Evolutionary conservation across 2,888 invertebrate species (phyloP).

Genomic region (Crossocerus cetratus): DNA sequence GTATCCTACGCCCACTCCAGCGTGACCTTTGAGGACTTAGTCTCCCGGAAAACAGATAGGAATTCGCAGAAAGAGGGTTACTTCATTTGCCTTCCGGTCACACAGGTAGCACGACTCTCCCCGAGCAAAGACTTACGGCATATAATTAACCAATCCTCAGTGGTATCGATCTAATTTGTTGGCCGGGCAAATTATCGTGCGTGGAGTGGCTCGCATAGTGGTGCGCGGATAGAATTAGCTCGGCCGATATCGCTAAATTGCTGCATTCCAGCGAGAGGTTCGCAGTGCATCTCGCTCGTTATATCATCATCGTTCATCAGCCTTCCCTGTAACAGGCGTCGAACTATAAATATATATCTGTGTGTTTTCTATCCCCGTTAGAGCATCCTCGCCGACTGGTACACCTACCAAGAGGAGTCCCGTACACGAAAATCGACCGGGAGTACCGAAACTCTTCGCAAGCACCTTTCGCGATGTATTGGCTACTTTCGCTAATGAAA

Average conservation of each 20-base stretch:
- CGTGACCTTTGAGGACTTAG: no score
- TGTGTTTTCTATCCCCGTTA: no score
- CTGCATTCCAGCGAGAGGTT: conserved; percentile 58
- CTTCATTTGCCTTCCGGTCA: no score
- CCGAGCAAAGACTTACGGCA: neutral
- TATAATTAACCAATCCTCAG: conserved; percentile 47
- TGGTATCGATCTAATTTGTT: conserved; percentile 46
- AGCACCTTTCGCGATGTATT: no score
- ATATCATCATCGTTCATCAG: conserved; percentile 60
- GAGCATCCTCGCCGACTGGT: no score
- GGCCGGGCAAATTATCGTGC: conserved; percentile 52
- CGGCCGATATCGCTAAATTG: conserved; percentile 60
- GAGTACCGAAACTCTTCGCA: no score
- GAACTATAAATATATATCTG: conserved; percentile 45
- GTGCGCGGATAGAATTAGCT: conserved; percentile 56
- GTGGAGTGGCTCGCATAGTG: conserved; percentile 13
- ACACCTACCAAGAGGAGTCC: no score
- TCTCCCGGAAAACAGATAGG: no score
- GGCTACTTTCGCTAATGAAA: conserved; percentile 26
- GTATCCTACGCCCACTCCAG: no score
- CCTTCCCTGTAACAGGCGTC: conserved; percentile 46
- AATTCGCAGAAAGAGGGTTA: no score
- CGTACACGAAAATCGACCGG: no score
- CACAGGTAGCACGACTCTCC: neutral
- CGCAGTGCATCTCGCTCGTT: conserved; percentile 56